Percentiles rank a stretch among this genome's conserved stretches.
These are phyloP conservation scores for Stegophylla sp. DNA, from an alignment of 2,888 invertebrate genomes.

Conservation along the genomic window DNA sequence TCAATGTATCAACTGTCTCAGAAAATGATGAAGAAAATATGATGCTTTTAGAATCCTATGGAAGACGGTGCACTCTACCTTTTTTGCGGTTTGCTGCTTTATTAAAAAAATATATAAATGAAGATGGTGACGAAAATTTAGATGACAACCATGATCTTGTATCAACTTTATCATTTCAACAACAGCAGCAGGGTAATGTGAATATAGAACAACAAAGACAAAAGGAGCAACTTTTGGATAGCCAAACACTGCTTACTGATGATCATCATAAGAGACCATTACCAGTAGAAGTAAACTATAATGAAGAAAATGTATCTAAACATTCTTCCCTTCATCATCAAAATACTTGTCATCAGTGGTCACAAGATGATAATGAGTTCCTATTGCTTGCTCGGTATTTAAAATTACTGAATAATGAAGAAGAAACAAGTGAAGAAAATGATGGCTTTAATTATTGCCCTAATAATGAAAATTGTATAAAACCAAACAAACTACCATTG, in stretches of 20 bases:
- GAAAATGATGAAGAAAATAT: neutral
- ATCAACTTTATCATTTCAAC: neutral
- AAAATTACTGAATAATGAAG: constrained; percentile 11
- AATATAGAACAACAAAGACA: constrained; percentile 9
- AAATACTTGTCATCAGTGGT: neutral
- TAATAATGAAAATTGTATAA: neutral
- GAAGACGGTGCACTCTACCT: constrained; percentile 71
- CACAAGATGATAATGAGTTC: constrained; percentile 39
- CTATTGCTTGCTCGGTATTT: constrained; percentile 20
- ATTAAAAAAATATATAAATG: constrained; percentile 65
- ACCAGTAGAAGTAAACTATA: neutral
- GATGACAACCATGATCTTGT: neutral
- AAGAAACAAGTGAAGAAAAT: neutral
- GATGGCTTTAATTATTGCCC: neutral
- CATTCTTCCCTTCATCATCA: neutral
- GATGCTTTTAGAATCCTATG: constrained; percentile 23
- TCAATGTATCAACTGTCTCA: neutral
- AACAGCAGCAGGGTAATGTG: neutral
- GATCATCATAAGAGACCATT: neutral
- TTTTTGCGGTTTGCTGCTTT: constrained; percentile 84
- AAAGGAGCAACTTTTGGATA: neutral
- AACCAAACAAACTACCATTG: neutral
- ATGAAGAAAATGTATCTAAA: neutral
- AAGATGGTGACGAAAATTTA: neutral
- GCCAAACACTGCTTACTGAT: neutral